Percentiles rank a stretch among this genome's conserved stretches.
phyloP scores from a whole-genome alignment of 2,113 vertebrate genomes.

The Herpetotheres cachinnans region DNA sequence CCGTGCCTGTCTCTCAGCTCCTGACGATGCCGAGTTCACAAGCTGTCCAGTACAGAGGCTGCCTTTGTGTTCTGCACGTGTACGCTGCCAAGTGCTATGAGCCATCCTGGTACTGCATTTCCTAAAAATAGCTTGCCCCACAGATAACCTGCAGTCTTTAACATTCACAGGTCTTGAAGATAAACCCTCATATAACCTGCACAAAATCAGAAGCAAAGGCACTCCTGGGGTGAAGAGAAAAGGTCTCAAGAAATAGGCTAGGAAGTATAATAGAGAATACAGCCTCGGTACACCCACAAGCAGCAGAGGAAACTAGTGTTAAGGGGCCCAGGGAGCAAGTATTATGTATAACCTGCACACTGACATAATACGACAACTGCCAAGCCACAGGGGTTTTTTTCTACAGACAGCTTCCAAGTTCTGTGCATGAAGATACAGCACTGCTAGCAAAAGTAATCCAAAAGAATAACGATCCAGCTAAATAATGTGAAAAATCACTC shows the following conservation, averaged over 20 bases:
- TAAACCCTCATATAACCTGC: accelerated
- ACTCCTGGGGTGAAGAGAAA: background rate
- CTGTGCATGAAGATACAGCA: background rate
- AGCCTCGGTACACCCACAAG: accelerated
- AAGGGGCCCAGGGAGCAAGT: background rate
- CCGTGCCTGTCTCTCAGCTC: constrained; percentile 23
- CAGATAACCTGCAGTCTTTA: background rate
- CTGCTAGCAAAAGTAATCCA: background rate
- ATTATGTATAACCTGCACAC: background rate
- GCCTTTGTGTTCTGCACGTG: constrained; percentile 16
- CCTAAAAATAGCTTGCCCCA: constrained; percentile 50
- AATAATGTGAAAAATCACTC: background rate
- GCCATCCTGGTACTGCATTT: background rate
- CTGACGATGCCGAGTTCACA: background rate
- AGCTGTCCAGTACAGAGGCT: background rate
- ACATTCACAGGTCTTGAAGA: background rate
- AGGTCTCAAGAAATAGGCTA: background rate
- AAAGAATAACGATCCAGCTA: background rate
- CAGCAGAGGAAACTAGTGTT: background rate
- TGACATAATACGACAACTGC: background rate
- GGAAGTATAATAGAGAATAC: background rate
- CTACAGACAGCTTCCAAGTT: background rate
- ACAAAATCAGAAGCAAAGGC: background rate
- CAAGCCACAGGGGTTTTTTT: background rate
- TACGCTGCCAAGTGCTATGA: background rate